Percentiles rank a stretch among this genome's conserved stretches.
Conservation (phyloP, 2,888 invertebrate genomes). For the Cremastobaeus sp. region DNA sequence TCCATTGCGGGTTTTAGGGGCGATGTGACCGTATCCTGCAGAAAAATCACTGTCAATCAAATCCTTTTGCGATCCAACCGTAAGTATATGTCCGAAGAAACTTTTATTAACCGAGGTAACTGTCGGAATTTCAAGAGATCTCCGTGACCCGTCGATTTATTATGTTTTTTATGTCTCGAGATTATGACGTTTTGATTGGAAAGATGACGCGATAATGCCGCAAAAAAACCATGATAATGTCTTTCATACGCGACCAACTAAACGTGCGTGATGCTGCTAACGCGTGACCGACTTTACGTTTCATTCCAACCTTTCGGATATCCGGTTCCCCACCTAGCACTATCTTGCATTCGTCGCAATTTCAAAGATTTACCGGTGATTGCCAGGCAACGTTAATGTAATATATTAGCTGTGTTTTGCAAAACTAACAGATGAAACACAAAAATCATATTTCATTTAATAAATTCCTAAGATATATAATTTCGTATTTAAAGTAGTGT, state of each 20-base stretch:
- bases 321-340: constrained; percentile 59
- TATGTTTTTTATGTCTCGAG: constrained; percentile 35
- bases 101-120: background rate
- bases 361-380: constrained; percentile 30
- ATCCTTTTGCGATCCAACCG: too few relatives aligned
- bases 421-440: background rate
- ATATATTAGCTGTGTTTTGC: background rate
- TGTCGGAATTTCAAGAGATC: background rate
- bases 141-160: constrained; percentile 17
- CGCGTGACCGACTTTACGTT: constrained; percentile 66
- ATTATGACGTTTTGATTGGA: constrained; percentile 55
- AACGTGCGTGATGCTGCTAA: constrained; percentile 60
- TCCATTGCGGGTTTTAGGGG: constrained; percentile 96
- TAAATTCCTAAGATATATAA: too few relatives aligned
- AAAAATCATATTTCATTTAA: too few relatives aligned
- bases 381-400: background rate
- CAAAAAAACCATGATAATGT: constrained; percentile 34
- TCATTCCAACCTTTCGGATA: constrained; percentile 62
- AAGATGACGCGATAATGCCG: constrained; percentile 43
- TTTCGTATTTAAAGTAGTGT: too few relatives aligned
- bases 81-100: too few relatives aligned
- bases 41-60: background rate
- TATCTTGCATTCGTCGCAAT: constrained; percentile 31
- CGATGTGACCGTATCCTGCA: constrained; percentile 93
- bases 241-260: constrained; percentile 37